These are phyloP conservation scores for Charaxes varanes DNA, from an alignment of 1,140 invertebrate species.

Conservation along the genomic window DNA sequence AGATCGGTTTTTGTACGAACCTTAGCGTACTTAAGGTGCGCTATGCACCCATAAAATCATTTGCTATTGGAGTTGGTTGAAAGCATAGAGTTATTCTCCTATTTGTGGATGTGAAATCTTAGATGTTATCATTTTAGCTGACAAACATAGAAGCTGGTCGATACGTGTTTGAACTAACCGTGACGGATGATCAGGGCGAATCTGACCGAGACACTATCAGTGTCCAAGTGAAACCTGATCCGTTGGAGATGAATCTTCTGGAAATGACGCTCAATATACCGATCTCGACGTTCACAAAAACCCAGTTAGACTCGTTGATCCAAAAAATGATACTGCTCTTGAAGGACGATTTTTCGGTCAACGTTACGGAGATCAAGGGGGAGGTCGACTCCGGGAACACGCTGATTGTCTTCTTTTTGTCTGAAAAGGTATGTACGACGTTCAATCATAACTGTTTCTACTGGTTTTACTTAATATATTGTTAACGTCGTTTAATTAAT, in stretches of 20 bases:
- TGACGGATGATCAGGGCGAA: constrained; percentile 91
- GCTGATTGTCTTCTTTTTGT: constrained; percentile 67
- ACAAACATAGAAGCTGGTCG: constrained; percentile 89
- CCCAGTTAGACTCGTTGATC: constrained; percentile 83
- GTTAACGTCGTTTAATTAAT: too few relatives aligned
- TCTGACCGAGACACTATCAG: constrained; percentile 87
- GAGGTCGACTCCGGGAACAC: constrained; percentile 75
- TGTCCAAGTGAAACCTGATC: constrained; percentile 89
- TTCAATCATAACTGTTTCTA: too few relatives aligned
- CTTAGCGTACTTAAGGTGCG: too few relatives aligned
- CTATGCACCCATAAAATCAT: too few relatives aligned
- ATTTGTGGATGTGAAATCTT: too few relatives aligned
- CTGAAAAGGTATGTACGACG: constrained; percentile 64
- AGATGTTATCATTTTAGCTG: constrained; percentile 77
- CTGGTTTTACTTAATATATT: too few relatives aligned
- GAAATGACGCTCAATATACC: constrained; percentile 86
- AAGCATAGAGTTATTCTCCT: too few relatives aligned
- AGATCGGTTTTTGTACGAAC: too few relatives aligned
- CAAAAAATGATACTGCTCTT: constrained; percentile 84
- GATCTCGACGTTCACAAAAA: constrained; percentile 82
- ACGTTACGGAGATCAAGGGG: constrained; percentile 77
- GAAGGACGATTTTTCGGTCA: constrained; percentile 79
- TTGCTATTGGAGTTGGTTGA: too few relatives aligned
- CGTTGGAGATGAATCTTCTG: constrained; percentile 82
- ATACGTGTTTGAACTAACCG: constrained; percentile 91